A percentile compares a stretch with the other conserved stretches of the same genome.
Evolutionary conservation across 2,888 invertebrate genomes (phyloP).

Genomic region (Schrankia costaestrigalis): DNA sequence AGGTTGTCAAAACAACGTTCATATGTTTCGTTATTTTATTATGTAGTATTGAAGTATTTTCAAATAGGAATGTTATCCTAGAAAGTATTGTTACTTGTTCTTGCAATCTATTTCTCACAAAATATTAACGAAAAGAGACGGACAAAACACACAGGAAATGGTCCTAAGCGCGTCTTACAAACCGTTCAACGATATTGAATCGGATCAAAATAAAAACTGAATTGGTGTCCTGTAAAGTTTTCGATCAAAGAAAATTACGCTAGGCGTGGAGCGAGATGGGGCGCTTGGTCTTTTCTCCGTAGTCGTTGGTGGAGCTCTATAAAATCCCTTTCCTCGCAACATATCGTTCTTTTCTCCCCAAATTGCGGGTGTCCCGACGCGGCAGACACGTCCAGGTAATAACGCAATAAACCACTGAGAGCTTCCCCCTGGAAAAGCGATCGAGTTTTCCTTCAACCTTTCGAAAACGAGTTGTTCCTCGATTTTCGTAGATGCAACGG

Average conservation of each 20-base stretch:
- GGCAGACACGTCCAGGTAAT: constrained; percentile 79
- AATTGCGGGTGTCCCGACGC: constrained; percentile 76
- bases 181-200: constrained; percentile 63
- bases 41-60: background rate
- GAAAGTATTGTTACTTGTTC: constrained; percentile 19
- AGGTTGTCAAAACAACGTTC: background rate
- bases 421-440: constrained; percentile 78
- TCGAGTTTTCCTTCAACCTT: constrained; percentile 78
- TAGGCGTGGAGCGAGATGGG: constrained; percentile 49
- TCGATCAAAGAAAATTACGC: constrained; percentile 76
- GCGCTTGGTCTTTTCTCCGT: constrained; percentile 60
- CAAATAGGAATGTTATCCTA: constrained; percentile 26
- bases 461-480: constrained; percentile 71
- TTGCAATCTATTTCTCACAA: constrained; percentile 21
- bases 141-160: constrained; percentile 27
- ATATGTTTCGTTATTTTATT: background rate
- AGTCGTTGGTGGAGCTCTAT: constrained; percentile 58
- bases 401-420: constrained; percentile 81
- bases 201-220: constrained; percentile 69
- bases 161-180: constrained; percentile 45
- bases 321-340: constrained; percentile 75
- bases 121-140: constrained; percentile 31
- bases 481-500: constrained; percentile 49
- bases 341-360: constrained; percentile 75
- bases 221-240: constrained; percentile 63